Evolutionary conservation across 2,888 invertebrate species (phyloP).

Genomic region (Stenchaetothrips biformis): DNA sequence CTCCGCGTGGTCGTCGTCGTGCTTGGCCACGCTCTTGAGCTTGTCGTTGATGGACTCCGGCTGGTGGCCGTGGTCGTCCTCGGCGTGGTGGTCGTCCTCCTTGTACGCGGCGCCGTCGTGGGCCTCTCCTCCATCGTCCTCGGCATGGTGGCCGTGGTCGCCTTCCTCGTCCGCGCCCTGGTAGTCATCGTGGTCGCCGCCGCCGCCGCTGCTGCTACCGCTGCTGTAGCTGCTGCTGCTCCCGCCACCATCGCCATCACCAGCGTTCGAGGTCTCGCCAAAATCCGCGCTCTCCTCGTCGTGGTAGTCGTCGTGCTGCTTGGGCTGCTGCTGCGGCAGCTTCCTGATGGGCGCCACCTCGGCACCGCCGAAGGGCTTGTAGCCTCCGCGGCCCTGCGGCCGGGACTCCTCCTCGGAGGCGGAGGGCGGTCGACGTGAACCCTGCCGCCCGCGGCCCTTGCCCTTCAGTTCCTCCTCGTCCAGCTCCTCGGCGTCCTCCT

Average conservation of each 20-base stretch:
- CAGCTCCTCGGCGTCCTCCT: constrained; percentile 20
- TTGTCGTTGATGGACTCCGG: background rate
- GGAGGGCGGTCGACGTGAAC: background rate
- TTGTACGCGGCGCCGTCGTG: background rate
- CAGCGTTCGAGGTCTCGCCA: constrained; percentile 7
- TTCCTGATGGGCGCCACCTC: background rate
- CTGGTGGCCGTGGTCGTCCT: background rate
- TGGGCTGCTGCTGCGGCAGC: background rate
- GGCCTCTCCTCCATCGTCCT: background rate
- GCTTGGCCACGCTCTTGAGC: background rate
- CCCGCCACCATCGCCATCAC: constrained; percentile 1
- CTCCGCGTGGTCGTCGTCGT: background rate
- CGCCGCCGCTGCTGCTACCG: background rate
- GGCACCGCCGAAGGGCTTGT: background rate
- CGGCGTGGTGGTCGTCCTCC: background rate
- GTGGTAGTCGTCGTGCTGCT: background rate
- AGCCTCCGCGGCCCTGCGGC: background rate
- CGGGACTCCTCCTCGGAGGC: background rate
- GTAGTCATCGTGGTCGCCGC: background rate
- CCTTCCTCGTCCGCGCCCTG: background rate
- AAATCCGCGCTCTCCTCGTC: constrained; percentile 20
- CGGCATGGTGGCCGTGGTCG: background rate
- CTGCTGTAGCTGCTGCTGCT: background rate
- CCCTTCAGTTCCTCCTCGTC: constrained; percentile 1
- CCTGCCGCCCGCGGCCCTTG: background rate